Evolutionary conservation across 1,140 invertebrate species (phyloP), one percentile per base, ranked within the genome.

Genomic region (Euura lappo): DNA sequence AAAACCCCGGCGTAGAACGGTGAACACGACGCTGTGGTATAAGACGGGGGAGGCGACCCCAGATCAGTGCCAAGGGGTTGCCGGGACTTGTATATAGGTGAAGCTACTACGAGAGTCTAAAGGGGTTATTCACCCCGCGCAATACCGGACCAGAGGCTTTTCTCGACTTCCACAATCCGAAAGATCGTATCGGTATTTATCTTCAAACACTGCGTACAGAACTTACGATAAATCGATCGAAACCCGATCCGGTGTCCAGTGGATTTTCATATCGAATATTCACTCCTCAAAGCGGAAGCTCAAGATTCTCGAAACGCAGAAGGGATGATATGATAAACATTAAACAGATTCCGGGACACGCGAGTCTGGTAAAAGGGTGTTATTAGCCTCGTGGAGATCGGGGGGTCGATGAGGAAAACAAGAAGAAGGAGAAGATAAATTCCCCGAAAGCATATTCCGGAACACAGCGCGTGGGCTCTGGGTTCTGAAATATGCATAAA

Each of bases 401-500:
- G 79, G 76, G 28, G 28, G 28, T 79, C 79, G 79, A 80, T 79
- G 76, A 71, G 78, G 79, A 79, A 78, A 77, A 72, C 73, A 75
- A 68, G 45, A 28, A 72, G 72, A 44, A n/a, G 64, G 68, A 47
- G 44, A 47, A 68, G 44, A 68, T 68, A 43, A 28, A 28, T 28
- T 28, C 28, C 28, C 28, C 28, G 28, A 28, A 72, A 80, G 79
- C 76, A 78, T 80, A 80, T 80, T 80, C 73, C 75, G 78, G 75
- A 80, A 80, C 73, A 80, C 80, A 80, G 78, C 77, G 73, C 74
- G 79, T 68, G 28, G 28, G 67, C 74, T 73, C 75, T 70, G 65
- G 74, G 73, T 44, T 46, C 72, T 80, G 76, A 80, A 80, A 80
- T 80, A 80, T 80, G 79, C 79, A 80, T 79, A 72, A 76, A 80